Evolutionary conservation across 2,797 vertebrate genomes (phyloP), one percentile per base, ranked within the genome.

Genomic region (Karalla daura): DNA sequence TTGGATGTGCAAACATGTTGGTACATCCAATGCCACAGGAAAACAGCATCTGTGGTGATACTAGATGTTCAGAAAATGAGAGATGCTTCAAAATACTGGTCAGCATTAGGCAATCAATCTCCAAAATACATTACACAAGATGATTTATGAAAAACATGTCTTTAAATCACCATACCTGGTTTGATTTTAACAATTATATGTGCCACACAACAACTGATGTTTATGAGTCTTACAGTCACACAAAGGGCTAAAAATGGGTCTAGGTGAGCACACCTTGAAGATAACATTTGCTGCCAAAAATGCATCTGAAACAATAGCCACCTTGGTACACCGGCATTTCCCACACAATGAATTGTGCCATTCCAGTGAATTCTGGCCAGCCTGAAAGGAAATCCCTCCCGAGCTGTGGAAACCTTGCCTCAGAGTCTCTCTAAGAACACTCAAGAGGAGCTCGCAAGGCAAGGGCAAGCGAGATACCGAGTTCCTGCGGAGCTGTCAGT

Each of bases 331-430:
- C 21, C 0, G 4, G 18, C 2, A 43, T 15, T 64, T 80, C 68
- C 66, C 70, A 50, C 55, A 63, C 73, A 77, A 83, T 68, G 44
- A 56, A 59, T 55, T 50, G 37, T 55, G 40, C 28, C 17, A 59
- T 70, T 85, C 39, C 69, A 55, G 2, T 27, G 10, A 17, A n/a
- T 62, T 75, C 80, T 75, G 23, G 54, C 50, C 51, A 68, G 64
- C 60, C 46, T 64, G 71, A 2, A 28, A 73, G 80, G 82, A 89
- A 87, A 85, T 75, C 24, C 63, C 66, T 50, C 27, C 41, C 47
- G 51, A 40, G 51, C 25, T 70, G 58, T 59, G 76, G 51, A 74
- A 45, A 81, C 49, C 61, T 78, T 50, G 62, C n/a, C 53, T 40
- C 36, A 27, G 40, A 39, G 21, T 60, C 52, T 76, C 47, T 85